Base-by-base conservation (phyloP, 2,797 vertebrate species). In the Galagoides demidoff region DNA sequence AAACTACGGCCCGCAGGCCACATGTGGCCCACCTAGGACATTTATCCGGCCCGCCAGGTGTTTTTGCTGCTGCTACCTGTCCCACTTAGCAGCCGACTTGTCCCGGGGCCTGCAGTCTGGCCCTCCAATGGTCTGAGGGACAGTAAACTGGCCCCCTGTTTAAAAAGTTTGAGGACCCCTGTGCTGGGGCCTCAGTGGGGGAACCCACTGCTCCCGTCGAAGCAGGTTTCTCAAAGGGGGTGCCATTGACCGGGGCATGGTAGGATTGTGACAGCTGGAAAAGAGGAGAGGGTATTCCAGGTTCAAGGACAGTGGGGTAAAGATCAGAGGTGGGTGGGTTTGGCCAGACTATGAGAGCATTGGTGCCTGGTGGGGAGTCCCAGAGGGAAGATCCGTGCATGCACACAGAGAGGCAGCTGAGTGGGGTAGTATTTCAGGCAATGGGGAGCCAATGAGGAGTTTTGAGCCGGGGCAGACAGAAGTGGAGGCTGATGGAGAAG, bases 121-220 rank as follows among this genome's bases (percentile, higher is more conserved):
- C 39, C 39, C 39, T 43, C 39, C 6, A 43, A 43, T 43, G 39
- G 39, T 43, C 39, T 43, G 39, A 43, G 39, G 39, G 39, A 43
- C 39, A 43, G 39, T 43, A 7, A 43, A 43, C 39, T 43, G 39
- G 39, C 7, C 39, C 39, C 39, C 39, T 43, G 39, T 43, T 43
- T 43, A 43, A 43, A 43, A 43, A 7, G 39, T 43, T 43, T 43
- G 39, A 7, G 39, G 39, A 43, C 39, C 39, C 39, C 5, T 6
- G 39, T 6, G 57, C 34, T 0, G 4, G 1, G 13, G 25, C 45
- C 39, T 49, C 45, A 14, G 64, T 16, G 0, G 20, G 25, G 49
- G 81, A 45, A 1, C 34, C 49, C 29, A 2, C 6, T 59, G n/a
- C 20, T 68, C 55, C 2, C 10, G 7, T 29, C 1, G 12, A 14